Percentiles rank a stretch among this genome's conserved stretches.
phyloP scores from a whole-genome alignment of 2,113 vertebrate species.

The Oreotrochilus melanogaster region DNA sequence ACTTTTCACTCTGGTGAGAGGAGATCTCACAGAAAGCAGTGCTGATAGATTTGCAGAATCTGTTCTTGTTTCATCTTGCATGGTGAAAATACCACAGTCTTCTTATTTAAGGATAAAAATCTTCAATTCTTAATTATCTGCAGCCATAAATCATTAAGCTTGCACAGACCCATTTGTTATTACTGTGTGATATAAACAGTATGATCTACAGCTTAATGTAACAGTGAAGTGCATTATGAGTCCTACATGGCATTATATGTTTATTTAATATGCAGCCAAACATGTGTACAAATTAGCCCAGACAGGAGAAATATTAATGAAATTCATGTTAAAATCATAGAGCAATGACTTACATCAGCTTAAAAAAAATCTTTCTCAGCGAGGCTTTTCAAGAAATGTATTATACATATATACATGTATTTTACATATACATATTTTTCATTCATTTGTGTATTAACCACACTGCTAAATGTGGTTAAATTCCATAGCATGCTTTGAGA shows the following conservation, averaged over 20 bases:
- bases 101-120: not conserved
- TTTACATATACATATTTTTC: not conserved
- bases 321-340: not conserved
- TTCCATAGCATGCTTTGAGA: not conserved
- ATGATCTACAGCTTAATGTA: not conserved
- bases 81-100: not conserved
- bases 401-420: no score
- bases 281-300: not conserved
- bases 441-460: not conserved
- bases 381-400: not conserved
- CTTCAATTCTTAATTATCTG: not conserved
- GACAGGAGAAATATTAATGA: not conserved
- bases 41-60: not conserved
- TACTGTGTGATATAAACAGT: not conserved
- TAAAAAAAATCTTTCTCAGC: not conserved
- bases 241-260: not conserved
- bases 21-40: not conserved
- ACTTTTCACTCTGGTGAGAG: not conserved
- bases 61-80: not conserved
- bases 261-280: not conserved
- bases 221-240: not conserved
- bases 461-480: not conserved
- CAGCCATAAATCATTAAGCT: not conserved
- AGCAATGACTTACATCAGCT: not conserved
- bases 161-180: not conserved